Evolutionary conservation across 2,113 vertebrate genomes (phyloP).

Genomic region (Poicephalus meyeri): DNA sequence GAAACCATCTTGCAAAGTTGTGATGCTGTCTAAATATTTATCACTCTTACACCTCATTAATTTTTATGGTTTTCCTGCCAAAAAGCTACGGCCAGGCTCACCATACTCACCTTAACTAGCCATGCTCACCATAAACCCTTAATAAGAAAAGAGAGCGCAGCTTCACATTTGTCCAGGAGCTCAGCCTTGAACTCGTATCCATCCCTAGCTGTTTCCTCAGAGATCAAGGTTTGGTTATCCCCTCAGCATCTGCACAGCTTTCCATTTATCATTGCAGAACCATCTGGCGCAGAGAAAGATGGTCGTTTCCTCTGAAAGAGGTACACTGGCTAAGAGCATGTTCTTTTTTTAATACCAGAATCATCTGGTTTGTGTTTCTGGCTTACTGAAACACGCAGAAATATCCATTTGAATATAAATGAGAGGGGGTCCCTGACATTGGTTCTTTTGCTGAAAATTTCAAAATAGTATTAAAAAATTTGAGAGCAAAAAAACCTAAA

Average conservation of each 20-base stretch:
- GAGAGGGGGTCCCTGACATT: not conserved
- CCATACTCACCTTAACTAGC: not conserved
- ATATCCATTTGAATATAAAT: slow-evolving; percentile 23
- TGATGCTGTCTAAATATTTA: not conserved
- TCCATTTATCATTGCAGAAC: not conserved
- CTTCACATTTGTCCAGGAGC: not conserved
- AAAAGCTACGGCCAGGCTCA: not conserved
- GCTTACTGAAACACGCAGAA: slow-evolving; percentile 30
- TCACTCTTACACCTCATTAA: not conserved
- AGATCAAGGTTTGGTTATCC: not conserved
- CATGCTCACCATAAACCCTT: not conserved
- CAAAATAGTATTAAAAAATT: not conserved
- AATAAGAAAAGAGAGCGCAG: not conserved
- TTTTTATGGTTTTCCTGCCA: not conserved
- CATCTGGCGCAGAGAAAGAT: slow-evolving; percentile 18
- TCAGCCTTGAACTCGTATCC: not conserved
- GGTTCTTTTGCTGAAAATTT: not conserved
- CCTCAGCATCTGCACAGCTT: not conserved
- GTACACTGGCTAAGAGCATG: not conserved
- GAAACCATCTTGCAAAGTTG: not conserved
- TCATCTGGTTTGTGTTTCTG: slow-evolving; percentile 28
- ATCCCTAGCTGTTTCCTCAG: not conserved
- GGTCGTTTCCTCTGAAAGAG: slow-evolving; percentile 34
- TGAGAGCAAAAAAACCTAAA: not conserved
- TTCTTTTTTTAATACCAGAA: slow-evolving; percentile 54